Evolutionary conservation across 2,113 vertebrate species (phyloP), one percentile per base, ranked within the genome.

Genomic region (Austrofundulus limnaeus): DNA sequence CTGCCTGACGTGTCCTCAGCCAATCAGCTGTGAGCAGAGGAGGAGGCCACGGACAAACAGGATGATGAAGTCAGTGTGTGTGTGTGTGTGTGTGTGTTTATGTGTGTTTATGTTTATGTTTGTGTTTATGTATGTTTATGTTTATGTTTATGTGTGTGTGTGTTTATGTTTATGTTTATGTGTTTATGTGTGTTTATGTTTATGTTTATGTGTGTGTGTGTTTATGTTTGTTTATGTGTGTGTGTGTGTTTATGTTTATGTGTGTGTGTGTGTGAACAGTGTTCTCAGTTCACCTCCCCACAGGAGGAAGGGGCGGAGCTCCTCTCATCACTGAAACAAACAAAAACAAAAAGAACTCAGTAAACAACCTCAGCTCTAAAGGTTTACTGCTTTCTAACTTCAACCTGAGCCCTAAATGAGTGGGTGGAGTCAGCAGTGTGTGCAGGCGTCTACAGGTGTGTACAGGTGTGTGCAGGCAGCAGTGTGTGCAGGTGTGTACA

Each of bases 291-390:
- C 86, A 90, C 84, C 90, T 87, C n/a, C 81, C 88, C 1, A 91
- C 82, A 20, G 90, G 90, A 1, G 90, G 90, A 21, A 90, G 82
- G 0, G 90, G 90, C 1, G 90, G 90, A 47, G 89, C 90, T 72
- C 90, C 90, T 63, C 89, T 86, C 74, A 88, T 79, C 74, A 85
- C 88, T 81, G 78, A 31, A 85, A 77, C 58, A 62, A 5, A 38
- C 16, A 78, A n/a, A 63, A 43, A 64, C 17, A 28, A 60, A 42
- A 5, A 50, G 19, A 8, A n/a, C n/a, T 47, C 46, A 48, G 46
- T 5, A 48, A 10, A 24, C 49, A 28, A 51, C 1, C 12, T 19
- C 28, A 53, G 51, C n/a, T n/a, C n/a, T n/a, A n/a, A n/a, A n/a
- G n/a, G n/a, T 7, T 28, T 7, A 3, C 28, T 28, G 28, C 28